Evolutionary conservation across 2,888 invertebrate genomes (phyloP), one percentile per base, ranked within the genome.

Genomic region (Dendrolimus houi): DNA sequence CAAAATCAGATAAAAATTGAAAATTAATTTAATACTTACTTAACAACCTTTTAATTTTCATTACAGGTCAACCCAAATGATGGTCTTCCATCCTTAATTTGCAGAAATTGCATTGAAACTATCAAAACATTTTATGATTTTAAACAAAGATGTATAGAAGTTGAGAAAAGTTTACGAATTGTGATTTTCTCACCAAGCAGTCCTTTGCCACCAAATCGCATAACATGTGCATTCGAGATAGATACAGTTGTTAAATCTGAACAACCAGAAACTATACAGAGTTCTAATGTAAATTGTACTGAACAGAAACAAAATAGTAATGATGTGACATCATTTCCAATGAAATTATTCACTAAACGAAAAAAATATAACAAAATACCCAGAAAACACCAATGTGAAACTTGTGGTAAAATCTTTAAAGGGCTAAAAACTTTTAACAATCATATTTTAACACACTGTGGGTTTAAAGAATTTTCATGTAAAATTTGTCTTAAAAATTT

Each of bases 391-490:
- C 70, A 71, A 57, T 77, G 72, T 62, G 74, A 75, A 58, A 54
- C 60, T 17, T 77, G 77, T 63, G 76, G 77, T 7, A 58, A 57
- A 13, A 65, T 67, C 57, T 72, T 70, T 52, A 64, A 67, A 60
- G 64, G 64, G 12, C 71, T 65, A 57, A 60, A 64, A 53, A 59
- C 67, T 13, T 65, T 72, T 55, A 65, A 63, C n/a, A 73, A 68
- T 53, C 88, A 90, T 63, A 72, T 81, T 70, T 65, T 74, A 17
- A 72, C 74, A 7, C 87, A 88, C 66, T 66, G 75, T 17, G 77
- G 74, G 2, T 76, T 77, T 29, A 85, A 79, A 64, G 68, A 69
- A 52, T 81, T 74, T 61, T 71, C 75, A 58, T 89, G 89, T 64
- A 64, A 73, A 13, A 57, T 81, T 47, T 89, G 89, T 61, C 61